Evolutionary conservation across 2,113 vertebrate species (phyloP).

Genomic region (Grallaria varia): DNA sequence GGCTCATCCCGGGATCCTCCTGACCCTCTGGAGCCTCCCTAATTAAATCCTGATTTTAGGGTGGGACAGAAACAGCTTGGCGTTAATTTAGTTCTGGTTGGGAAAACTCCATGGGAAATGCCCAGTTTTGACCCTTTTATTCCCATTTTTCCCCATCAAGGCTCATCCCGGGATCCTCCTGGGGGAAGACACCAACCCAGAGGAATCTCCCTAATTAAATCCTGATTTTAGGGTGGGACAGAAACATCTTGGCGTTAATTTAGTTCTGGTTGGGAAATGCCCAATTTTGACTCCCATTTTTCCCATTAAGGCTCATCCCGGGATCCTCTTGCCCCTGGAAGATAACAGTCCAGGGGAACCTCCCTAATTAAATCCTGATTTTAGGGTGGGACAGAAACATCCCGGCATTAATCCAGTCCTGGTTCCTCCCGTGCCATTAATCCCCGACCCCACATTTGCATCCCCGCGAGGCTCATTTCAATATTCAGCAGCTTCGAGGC

Average conservation of each 20-base stretch:
- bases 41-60: too few species aligned
- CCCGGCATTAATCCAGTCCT: neutral
- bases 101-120: too few species aligned
- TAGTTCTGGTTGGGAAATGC: too few species aligned
- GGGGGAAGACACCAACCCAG: neutral
- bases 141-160: neutral
- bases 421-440: neutral
- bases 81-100: too few species aligned
- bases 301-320: neutral
- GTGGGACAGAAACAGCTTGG: too few species aligned
- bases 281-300: neutral
- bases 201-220: neutral
- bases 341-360: too few species aligned
- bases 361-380: neutral
- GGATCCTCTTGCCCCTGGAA: fast-evolving
- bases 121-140: too few species aligned
- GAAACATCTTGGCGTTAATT: too few species aligned
- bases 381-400: neutral
- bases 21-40: too few species aligned
- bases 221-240: neutral
- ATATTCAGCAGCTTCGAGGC: neutral
- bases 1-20: too few species aligned
- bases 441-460: neutral
- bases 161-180: fast-evolving
- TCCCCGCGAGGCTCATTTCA: neutral